Evolutionary conservation across 2,113 vertebrate genomes (phyloP), one percentile per base, ranked within the genome.

Genomic region (Xyliphius kryptos): DNA sequence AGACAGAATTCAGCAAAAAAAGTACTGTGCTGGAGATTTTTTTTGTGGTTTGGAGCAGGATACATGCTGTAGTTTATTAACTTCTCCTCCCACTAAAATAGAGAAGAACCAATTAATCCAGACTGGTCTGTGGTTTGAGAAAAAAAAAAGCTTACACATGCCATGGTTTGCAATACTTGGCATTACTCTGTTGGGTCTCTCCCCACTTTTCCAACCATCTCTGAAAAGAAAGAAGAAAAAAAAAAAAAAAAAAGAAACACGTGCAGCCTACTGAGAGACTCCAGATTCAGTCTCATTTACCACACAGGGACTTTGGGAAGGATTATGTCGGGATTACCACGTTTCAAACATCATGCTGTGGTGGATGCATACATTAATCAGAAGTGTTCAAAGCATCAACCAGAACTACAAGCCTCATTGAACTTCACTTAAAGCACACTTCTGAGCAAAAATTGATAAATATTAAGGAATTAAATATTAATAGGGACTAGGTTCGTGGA

Each of bases 341-440:
- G 74, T 80, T 82, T 84, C 76, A 83, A 83, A 83, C 83, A 76
- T 81, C 72, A 79, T 81, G 64, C 59, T 69, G 71, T 4, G 70
- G 66, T 55, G 46, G 38, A 61, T 53, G 60, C 46, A 59, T 44
- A 67, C 68, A 75, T 75, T 71, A 73, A 73, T 71, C 67, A 73
- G 60, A 66, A 63, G 32, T 15, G 54, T 46, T 71, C 58, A 54
- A 36, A 16, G 44, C 40, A 43, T 36, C 12, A 47, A 68, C 52
- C 46, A 49, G 60, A 60, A 54, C 51, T 43, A 58, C 37, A 59
- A 53, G 64, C 52, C 20, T 48, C 19, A 56, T 12, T 56, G 20
- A n/a, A 63, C 43, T 48, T 11, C 8, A 48, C 38, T 43, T 6
- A 10, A 46, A 63, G 57, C 38, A 56, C 26, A 32, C 26, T 32